A percentile compares a stretch with the other conserved stretches of the same genome.
Conservation (phyloP, 2,888 invertebrate genomes). For the Sarcophaga caerulescens region DNA sequence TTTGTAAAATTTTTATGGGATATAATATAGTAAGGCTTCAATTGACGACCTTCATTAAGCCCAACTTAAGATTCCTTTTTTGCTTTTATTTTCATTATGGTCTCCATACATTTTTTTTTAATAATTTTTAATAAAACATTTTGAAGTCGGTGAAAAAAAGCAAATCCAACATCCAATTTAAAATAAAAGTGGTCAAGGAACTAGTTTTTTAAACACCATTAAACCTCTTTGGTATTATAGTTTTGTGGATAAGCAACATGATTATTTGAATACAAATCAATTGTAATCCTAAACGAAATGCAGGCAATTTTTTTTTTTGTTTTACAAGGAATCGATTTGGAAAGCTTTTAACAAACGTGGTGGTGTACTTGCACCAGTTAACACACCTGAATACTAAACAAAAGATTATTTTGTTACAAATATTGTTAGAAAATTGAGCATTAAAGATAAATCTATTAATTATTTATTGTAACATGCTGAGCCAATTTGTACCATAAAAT, state of each 20-base stretch:
- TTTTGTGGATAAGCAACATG: not conserved
- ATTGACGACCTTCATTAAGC: too few species aligned
- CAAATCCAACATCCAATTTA: not conserved
- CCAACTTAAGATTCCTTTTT: too few species aligned
- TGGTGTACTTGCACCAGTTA: not conserved
- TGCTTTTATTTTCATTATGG: too few species aligned
- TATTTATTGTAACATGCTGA: conserved; percentile 74
- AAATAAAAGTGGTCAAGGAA: not conserved
- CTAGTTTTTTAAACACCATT: not conserved
- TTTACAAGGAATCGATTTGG: not conserved
- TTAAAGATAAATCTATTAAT: conserved; percentile 80
- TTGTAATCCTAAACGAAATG: not conserved
- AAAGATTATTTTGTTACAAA: conserved; percentile 79
- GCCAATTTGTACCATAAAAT: conserved; percentile 52
- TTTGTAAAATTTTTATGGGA: too few species aligned
- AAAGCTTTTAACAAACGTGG: not conserved
- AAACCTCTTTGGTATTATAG: not conserved
- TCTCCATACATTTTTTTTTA: too few species aligned
- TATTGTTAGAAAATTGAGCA: conserved; percentile 77
- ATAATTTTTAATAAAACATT: too few species aligned
- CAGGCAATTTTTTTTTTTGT: not conserved
- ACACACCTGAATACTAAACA: conserved; percentile 78
- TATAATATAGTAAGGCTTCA: too few species aligned
- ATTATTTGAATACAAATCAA: not conserved
- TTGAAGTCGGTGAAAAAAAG: not conserved